Evolutionary conservation across 1,140 invertebrate genomes (phyloP).

Genomic region (Globodera rostochiensis): DNA sequence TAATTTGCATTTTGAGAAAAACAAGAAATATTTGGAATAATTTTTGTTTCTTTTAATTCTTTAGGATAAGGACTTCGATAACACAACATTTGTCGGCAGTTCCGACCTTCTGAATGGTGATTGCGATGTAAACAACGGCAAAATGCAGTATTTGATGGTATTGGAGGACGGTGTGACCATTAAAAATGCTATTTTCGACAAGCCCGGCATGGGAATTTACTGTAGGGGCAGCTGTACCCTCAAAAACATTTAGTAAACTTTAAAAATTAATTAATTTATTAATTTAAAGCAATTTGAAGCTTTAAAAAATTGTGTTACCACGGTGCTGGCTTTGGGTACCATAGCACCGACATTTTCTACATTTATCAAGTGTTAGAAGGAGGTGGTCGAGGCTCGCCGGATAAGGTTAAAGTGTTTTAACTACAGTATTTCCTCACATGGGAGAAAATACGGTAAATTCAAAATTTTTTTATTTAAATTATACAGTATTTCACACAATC

Average conservation of each 20-base stretch:
- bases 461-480: not conserved
- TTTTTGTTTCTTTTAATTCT: not conserved
- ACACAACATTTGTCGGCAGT: not conserved
- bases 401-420: not conserved
- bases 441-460: too few relatives aligned
- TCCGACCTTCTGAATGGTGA: not conserved
- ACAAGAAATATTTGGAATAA: too few relatives aligned
- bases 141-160: not conserved
- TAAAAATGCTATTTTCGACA: not conserved
- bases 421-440: not conserved
- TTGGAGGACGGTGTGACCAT: not conserved
- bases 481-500: not conserved
- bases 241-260: not conserved
- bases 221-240: not conserved
- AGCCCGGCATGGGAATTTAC: not conserved
- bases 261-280: not conserved
- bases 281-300: not conserved
- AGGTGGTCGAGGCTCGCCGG: not conserved
- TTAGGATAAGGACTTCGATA: not conserved
- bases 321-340: not conserved
- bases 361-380: not conserved
- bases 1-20: not conserved
- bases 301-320: not conserved
- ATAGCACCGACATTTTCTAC: not conserved
- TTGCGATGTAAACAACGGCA: not conserved